Evolutionary conservation across 2,113 vertebrate species (phyloP).

Genomic region (Girardinichthys multiradiatus): DNA sequence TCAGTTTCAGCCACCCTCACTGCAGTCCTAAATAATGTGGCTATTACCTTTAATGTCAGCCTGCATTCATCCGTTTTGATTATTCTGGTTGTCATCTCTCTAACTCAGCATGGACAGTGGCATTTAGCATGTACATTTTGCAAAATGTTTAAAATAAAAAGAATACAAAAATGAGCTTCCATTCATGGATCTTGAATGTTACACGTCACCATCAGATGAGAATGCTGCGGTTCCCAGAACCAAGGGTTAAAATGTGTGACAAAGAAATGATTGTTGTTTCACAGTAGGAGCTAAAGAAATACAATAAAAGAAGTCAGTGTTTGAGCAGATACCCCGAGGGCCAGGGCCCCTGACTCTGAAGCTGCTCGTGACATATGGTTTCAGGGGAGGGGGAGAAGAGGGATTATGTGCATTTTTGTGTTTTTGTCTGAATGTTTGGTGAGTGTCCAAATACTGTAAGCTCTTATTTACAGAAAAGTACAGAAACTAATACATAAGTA

Average conservation of each 20-base stretch:
- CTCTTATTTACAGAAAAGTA: no score
- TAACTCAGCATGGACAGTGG: constrained; percentile 22
- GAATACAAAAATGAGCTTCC: constrained; percentile 1
- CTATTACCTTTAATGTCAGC: constrained; percentile 55
- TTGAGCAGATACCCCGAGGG: constrained; percentile 14
- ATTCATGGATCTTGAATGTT: not conserved
- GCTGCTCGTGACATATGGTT: not conserved
- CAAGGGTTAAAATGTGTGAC: constrained; percentile 5
- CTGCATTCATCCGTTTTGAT: constrained; percentile 38
- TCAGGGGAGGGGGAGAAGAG: not conserved
- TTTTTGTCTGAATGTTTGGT: not conserved
- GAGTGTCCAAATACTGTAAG: no score
- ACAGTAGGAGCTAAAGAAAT: constrained; percentile 35
- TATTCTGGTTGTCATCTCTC: constrained; percentile 27
- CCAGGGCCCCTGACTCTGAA: constrained; percentile 10
- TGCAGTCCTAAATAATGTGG: constrained; percentile 39
- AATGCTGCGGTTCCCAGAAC: constrained; percentile 6
- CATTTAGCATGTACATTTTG: constrained; percentile 26
- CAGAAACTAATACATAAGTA: no score
- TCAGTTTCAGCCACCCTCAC: not conserved
- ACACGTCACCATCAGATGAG: constrained; percentile 5
- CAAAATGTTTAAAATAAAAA: constrained; percentile 11
- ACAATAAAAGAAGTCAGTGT: constrained; percentile 17
- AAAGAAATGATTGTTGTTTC: constrained; percentile 23
- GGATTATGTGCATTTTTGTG: not conserved